Conservation (phyloP, 2,888 invertebrate genomes). For the Apotomis betuletana region DNA sequence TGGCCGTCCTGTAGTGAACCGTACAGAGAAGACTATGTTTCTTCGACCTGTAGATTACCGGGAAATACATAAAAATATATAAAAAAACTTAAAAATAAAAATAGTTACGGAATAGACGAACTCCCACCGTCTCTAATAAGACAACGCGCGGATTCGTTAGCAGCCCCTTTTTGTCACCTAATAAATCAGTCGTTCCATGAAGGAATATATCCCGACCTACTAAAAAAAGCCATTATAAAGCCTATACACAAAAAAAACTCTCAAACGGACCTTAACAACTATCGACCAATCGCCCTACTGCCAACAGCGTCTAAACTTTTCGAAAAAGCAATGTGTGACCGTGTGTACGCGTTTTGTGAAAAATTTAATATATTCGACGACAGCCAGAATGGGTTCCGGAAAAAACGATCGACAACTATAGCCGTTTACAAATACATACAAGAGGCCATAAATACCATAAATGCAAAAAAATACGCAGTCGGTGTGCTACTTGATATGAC, state of each 20-base stretch:
- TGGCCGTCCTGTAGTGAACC: background rate
- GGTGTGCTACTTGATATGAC: too few relatives aligned
- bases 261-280: slow-evolving; percentile 30
- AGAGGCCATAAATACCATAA: too few relatives aligned
- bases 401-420: background rate
- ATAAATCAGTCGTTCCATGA: slow-evolving; percentile 21
- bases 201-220: slow-evolving; percentile 22
- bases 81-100: slow-evolving; percentile 18
- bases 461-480: too few relatives aligned
- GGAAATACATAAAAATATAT: slow-evolving; percentile 4
- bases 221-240: slow-evolving; percentile 40
- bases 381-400: slow-evolving; percentile 5
- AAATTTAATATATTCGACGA: slow-evolving; percentile 8
- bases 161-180: background rate
- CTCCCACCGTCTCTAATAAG: slow-evolving; percentile 10
- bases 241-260: slow-evolving; percentile 40
- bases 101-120: slow-evolving; percentile 6
- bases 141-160: background rate
- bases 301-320: slow-evolving; percentile 31
- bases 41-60: slow-evolving; percentile 2
- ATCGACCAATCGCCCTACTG: slow-evolving; percentile 40
- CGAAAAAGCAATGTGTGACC: slow-evolving; percentile 7
- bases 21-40: slow-evolving; percentile 16
- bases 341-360: background rate
- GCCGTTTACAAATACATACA: background rate